Conservation (phyloP, 2,888 invertebrate genomes). For the Apodemia duryi region DNA sequence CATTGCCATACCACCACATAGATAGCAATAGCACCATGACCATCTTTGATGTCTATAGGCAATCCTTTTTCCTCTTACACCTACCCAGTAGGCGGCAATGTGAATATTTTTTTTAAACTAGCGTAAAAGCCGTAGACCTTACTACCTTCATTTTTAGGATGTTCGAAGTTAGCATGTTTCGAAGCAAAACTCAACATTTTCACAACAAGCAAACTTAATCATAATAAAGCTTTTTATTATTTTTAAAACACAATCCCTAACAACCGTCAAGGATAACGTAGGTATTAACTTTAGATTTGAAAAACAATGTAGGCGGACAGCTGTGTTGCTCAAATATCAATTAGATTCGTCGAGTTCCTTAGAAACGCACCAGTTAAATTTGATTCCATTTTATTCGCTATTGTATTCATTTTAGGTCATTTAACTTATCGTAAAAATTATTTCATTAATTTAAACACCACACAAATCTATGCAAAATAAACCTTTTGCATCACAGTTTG, state of each 20-base stretch:
- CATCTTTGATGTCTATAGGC: too few relatives aligned
- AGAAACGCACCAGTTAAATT: constrained; percentile 51
- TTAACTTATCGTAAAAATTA: not conserved
- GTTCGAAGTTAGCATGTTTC: too few relatives aligned
- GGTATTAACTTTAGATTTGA: not conserved
- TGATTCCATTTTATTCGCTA: constrained; percentile 52
- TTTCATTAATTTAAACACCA: not conserved
- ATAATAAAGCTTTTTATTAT: not conserved
- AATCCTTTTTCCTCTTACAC: too few relatives aligned
- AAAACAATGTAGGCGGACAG: not conserved
- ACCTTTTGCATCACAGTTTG: not conserved
- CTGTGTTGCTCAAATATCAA: not conserved
- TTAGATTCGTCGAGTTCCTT: not conserved
- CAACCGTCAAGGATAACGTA: not conserved
- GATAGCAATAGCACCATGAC: too few relatives aligned
- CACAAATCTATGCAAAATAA: not conserved
- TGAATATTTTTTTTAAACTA: too few relatives aligned
- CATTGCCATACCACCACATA: too few relatives aligned
- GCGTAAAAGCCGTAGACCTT: too few relatives aligned
- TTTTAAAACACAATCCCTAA: not conserved
- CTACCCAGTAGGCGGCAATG: too few relatives aligned
- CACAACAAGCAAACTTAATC: not conserved
- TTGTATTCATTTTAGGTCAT: constrained; percentile 34
- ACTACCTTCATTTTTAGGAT: too few relatives aligned
- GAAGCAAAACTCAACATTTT: too few relatives aligned